Base-by-base conservation (phyloP, 2,113 vertebrate genomes). In the Pitta sordida region DNA sequence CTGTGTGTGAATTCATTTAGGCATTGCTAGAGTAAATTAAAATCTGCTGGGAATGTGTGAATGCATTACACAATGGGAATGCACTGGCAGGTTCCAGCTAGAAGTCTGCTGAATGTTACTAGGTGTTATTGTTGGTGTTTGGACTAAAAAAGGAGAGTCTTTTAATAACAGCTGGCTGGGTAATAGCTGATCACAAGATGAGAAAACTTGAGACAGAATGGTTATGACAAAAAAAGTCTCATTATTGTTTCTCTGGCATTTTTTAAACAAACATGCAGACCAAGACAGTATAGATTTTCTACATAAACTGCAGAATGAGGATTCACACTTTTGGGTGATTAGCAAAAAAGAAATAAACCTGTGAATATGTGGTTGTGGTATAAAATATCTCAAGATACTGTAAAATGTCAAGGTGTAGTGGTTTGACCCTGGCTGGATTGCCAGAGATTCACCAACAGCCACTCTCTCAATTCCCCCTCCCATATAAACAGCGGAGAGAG, bases 1-100 rank as follows among this genome's bases (percentile, higher is more conserved):
- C 46, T 73, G 85, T 73, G 73, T 92, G 86, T 87, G 81, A 91
- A 95, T 95, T 95, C 86, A 75, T 67, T 56, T 56, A 64, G 71
- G 64, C 77, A 92, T 23, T 83, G 80, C 92, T 90, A 79, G 75
- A 84, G 79, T 91, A 95, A 95, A 96, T 96, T 68, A 81, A 94
- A 95, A 95, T 88, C 86, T 95, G 43, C 86, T 94, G 86, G 86
- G 83, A 95, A 92, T 29, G 73, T 79, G 80, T 70, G 70, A 79
- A 86, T 34, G 52, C 69, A 51, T 86, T 90, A 83, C 63, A 86
- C 86, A 95, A 83, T 44, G 49, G 68, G 34, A 94, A 85, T 59
- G 37, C 37, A 17, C 73, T 65, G 78, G 77, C 67, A 89, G 88
- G 87, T 95, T 94, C 78, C 27, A 63, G 48, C 67, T 73, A 39